Evolutionary conservation across 2,113 vertebrate species (phyloP).

Genomic region (Gadus chalcogrammus): DNA sequence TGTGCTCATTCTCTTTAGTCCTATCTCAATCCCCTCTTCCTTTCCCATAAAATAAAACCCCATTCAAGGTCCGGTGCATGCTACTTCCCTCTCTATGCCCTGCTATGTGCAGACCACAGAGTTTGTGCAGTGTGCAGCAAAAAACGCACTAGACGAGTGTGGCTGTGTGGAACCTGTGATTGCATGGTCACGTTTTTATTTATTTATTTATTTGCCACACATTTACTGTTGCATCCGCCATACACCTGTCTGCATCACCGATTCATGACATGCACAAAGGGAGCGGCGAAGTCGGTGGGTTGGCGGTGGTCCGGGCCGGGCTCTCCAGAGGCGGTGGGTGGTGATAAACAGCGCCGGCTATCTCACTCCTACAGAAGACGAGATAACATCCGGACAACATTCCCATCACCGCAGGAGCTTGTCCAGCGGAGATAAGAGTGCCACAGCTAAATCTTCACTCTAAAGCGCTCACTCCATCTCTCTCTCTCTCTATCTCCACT

Average conservation of each 20-base stretch:
- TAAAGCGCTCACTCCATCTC: not conserved
- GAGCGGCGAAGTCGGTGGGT: slow-evolving; percentile 40
- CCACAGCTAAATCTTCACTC: slow-evolving; percentile 29
- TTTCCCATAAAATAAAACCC: no score
- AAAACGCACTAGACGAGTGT: no score
- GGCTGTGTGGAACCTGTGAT: no score
- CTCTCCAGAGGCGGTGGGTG: slow-evolving; percentile 50
- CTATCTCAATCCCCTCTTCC: no score
- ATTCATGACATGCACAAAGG: slow-evolving; percentile 19
- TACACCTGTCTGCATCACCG: slow-evolving; percentile 27
- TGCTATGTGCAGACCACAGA: no score
- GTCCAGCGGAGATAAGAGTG: slow-evolving; percentile 57
- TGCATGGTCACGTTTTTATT: no score
- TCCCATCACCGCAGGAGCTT: slow-evolving; percentile 63
- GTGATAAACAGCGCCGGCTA: slow-evolving; percentile 61
- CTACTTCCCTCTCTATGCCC: no score
- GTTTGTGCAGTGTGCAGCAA: no score
- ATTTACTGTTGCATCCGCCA: slow-evolving; percentile 44
- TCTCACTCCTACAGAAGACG: slow-evolving; percentile 63
- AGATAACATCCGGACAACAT: slow-evolving; percentile 69
- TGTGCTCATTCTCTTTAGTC: no score
- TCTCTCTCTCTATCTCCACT: not conserved
- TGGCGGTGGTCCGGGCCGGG: slow-evolving; percentile 42
- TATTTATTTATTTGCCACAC: not conserved
- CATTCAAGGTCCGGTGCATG: no score